phyloP scores from a whole-genome alignment of 1,140 invertebrate species.

The Agraylea sexmaculata region DNA sequence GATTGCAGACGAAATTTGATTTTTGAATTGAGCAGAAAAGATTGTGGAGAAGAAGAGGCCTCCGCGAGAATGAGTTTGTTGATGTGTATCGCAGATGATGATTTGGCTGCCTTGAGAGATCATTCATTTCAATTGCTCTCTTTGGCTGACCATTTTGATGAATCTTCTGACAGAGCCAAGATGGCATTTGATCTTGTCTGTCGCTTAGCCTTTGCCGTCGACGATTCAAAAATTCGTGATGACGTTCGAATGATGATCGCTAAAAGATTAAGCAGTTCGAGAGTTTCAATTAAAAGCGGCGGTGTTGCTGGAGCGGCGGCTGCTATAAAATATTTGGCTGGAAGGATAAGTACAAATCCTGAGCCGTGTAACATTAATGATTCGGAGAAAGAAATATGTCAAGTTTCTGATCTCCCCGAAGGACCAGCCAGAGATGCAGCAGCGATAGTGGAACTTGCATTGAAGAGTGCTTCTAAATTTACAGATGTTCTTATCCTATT shows the following conservation, averaged over 20 bases:
- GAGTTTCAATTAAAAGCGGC: constrained; percentile 30
- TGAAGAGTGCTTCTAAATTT: constrained; percentile 29
- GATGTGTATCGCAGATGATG: constrained; percentile 30
- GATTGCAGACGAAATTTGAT: constrained; percentile 28
- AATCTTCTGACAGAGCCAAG: constrained; percentile 29
- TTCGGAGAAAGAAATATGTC: constrained; percentile 25
- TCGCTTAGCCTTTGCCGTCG: constrained; percentile 31
- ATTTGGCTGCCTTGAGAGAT: constrained; percentile 30
- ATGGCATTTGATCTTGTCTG: constrained; percentile 36
- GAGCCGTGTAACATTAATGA: constrained; percentile 22
- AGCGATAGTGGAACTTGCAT: constrained; percentile 33
- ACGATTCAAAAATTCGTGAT: constrained; percentile 34
- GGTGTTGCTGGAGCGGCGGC: constrained; percentile 35
- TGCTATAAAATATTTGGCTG: constrained; percentile 36
- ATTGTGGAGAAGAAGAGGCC: constrained; percentile 30
- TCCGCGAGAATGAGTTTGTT: constrained; percentile 31
- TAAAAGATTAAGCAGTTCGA: constrained; percentile 34
- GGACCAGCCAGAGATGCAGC: constrained; percentile 33
- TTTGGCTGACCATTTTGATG: constrained; percentile 32
- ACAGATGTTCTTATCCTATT: constrained; percentile 51
- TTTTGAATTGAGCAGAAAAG: constrained; percentile 29
- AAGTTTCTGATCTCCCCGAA: constrained; percentile 27
- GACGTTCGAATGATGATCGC: constrained; percentile 37
- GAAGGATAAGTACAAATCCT: too few relatives aligned
- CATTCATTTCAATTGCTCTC: constrained; percentile 35